phyloP scores from a whole-genome alignment of 2,888 invertebrate genomes.

The Xylota sylvarum region DNA sequence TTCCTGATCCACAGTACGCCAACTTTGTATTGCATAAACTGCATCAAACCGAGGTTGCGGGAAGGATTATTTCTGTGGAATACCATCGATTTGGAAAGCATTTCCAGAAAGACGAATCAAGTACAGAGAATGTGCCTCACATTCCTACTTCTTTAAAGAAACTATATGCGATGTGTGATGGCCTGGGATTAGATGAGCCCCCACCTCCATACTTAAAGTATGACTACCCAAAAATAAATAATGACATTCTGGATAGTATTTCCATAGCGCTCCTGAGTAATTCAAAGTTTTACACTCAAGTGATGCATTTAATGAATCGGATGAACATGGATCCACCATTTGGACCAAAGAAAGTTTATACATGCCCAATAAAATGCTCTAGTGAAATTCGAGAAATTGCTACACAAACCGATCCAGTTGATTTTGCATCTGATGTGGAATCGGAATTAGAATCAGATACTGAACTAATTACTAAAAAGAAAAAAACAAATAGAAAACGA shows the following conservation, averaged over 20 bases:
- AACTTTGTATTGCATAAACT: slow-evolving; percentile 50
- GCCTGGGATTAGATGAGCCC: slow-evolving; percentile 90
- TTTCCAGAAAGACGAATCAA: background rate
- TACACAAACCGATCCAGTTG: slow-evolving; percentile 81
- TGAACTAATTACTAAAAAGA: slow-evolving; percentile 39
- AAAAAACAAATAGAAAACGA: slow-evolving; percentile 37
- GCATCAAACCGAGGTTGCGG: slow-evolving; percentile 51
- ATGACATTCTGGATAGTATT: slow-evolving; percentile 91
- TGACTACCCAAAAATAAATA: slow-evolving; percentile 91
- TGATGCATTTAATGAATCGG: slow-evolving; percentile 97
- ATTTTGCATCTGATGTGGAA: slow-evolving; percentile 79
- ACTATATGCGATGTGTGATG: slow-evolving; percentile 87
- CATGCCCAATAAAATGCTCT: too few species aligned
- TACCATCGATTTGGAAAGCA: slow-evolving; percentile 28
- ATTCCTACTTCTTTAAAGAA: slow-evolving; percentile 86
- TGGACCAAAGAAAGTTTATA: slow-evolving; percentile 81
- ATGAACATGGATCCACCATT: slow-evolving; percentile 96
- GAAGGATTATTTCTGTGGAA: slow-evolving; percentile 52
- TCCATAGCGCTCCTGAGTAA: slow-evolving; percentile 90
- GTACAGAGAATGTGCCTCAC: slow-evolving; percentile 79
- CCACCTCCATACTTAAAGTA: slow-evolving; percentile 92
- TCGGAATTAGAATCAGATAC: slow-evolving; percentile 83
- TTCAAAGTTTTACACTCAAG: slow-evolving; percentile 93
- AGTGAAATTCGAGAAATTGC: slow-evolving; percentile 64
- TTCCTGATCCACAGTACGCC: slow-evolving; percentile 49